Conservation (phyloP, 92 coral and sea anemone genomes). For the Bergia sp. region DNA sequence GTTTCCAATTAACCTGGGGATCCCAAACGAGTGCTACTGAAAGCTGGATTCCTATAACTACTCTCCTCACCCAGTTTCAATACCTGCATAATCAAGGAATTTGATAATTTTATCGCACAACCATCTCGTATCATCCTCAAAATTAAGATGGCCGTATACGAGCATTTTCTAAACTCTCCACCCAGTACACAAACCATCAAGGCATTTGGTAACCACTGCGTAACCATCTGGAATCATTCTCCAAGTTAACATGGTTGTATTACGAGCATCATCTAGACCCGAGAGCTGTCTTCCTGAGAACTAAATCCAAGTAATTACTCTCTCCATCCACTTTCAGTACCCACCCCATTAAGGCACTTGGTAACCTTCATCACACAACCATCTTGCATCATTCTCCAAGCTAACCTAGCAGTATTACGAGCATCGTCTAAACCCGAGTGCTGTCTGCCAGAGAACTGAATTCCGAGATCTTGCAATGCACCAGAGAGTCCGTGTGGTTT, state of each 20-base stretch:
- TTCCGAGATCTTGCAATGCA: slow-evolving; percentile 78
- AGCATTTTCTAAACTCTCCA: neutral
- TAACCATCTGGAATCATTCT: slow-evolving; percentile 73
- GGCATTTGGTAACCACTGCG: slow-evolving; percentile 62
- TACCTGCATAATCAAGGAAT: slow-evolving; percentile 48
- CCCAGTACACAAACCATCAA: slow-evolving; percentile 68
- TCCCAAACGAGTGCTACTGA: neutral
- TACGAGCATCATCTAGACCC: slow-evolving; percentile 79
- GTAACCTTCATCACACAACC: slow-evolving; percentile 82
- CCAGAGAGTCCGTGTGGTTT: slow-evolving; percentile 87
- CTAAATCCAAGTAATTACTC: neutral
- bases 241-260: slow-evolving; percentile 62
- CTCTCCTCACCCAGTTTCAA: neutral
- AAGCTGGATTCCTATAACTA: neutral
- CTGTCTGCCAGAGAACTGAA: slow-evolving; percentile 76
- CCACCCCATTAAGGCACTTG: slow-evolving; percentile 84
- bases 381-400: slow-evolving; percentile 88
- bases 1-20: neutral
- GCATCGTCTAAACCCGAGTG: slow-evolving; percentile 91
- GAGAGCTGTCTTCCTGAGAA: slow-evolving; percentile 65
- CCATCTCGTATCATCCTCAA: neutral
- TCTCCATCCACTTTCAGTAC: slow-evolving; percentile 41
- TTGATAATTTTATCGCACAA: slow-evolving; percentile 58
- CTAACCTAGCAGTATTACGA: slow-evolving; percentile 76
- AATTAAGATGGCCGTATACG: too few relatives aligned